Conservation (phyloP, 2,113 vertebrate species). For the Sclerurus mexicanus region DNA sequence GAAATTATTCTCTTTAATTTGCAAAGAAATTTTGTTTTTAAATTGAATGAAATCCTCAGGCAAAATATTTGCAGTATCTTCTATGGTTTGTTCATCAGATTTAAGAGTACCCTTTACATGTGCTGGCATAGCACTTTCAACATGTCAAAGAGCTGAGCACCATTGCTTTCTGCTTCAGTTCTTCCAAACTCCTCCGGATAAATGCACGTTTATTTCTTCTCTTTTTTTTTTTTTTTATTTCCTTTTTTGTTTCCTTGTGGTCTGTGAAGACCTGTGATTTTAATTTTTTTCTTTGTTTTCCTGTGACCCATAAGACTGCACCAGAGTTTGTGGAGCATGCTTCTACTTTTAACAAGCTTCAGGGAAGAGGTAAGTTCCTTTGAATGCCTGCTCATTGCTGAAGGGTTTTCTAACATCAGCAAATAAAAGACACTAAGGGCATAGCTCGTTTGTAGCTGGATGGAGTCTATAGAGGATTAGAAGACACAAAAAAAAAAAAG, state of each 20-base stretch:
- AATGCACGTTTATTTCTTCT: not conserved
- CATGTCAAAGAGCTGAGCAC: not conserved
- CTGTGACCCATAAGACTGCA: fast-evolving
- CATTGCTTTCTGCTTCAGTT: not conserved
- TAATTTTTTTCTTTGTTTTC: not conserved
- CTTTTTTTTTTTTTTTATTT: not conserved
- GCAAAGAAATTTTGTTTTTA: not conserved
- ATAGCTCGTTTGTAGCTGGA: not conserved
- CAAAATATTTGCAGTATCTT: not conserved
- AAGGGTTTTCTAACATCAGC: not conserved
- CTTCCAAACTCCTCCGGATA: not conserved
- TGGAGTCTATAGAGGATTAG: not conserved
- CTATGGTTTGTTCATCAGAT: not conserved
- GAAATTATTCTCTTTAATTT: not conserved
- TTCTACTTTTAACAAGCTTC: not conserved
- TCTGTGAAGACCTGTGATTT: not conserved
- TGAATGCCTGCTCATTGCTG: not conserved
- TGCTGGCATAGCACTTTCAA: not conserved
- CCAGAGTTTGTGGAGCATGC: not conserved
- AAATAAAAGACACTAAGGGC: not conserved
- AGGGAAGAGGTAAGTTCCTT: not conserved
- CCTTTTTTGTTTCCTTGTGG: not conserved
- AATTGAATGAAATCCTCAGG: not conserved
- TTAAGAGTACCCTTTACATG: not conserved
- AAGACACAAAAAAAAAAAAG: not conserved